Percentiles rank a stretch among this genome's conserved stretches.
These are phyloP conservation scores for Melanerpes aurifrons DNA, from an alignment of 2,113 vertebrate species.

Conservation along the genomic window DNA sequence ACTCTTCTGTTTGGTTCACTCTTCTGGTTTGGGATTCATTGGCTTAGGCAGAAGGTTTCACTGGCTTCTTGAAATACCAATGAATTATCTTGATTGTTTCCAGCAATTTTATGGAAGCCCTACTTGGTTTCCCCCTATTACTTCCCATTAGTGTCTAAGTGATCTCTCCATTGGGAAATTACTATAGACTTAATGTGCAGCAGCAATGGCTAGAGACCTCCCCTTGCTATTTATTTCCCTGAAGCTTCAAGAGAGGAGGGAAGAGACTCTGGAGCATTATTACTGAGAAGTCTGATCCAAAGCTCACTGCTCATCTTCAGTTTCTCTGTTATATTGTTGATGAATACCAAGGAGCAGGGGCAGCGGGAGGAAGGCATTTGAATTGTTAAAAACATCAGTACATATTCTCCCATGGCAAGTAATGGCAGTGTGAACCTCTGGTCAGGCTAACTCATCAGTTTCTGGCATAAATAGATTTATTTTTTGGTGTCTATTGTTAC, in stretches of 20 bases:
- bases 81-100: constrained; percentile 45
- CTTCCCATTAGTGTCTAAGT: constrained; percentile 60
- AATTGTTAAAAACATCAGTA: neutral
- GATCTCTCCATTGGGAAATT: constrained; percentile 61
- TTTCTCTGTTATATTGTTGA: neutral
- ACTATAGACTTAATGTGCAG: constrained; percentile 35
- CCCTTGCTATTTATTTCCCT: constrained; percentile 36
- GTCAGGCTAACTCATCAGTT: neutral
- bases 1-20: neutral
- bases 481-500: neutral
- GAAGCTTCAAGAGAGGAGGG: constrained; percentile 21
- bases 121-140: constrained; percentile 45
- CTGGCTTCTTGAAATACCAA: constrained; percentile 22
- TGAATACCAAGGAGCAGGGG: neutral
- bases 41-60: constrained; percentile 4
- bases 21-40: neutral
- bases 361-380: neutral
- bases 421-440: neutral
- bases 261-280: neutral
- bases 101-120: constrained; percentile 48
- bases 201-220: constrained; percentile 20
- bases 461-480: neutral
- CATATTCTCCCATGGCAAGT: neutral
- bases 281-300: neutral
- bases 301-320: neutral